A percentile compares a stretch with the other conserved stretches of the same genome.
phyloP scores from a whole-genome alignment of 1,140 invertebrate species.

The Calliopsis andreniformis region DNA sequence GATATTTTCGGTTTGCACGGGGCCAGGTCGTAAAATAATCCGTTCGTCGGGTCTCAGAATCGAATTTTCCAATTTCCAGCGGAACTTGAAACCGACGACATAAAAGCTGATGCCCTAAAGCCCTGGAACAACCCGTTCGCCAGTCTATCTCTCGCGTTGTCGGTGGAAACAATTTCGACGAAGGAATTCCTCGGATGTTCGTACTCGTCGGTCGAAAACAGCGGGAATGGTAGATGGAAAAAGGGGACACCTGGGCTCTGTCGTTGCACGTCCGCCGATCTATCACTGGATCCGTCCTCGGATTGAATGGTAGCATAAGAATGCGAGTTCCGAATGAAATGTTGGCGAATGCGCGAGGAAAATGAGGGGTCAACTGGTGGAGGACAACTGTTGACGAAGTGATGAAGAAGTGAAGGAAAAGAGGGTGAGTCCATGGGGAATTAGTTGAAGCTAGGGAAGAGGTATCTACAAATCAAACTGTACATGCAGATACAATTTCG shows the following conservation, averaged over 20 bases:
- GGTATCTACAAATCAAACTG: too few relatives aligned
- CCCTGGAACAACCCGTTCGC: constrained; percentile 16
- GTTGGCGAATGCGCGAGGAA: too few relatives aligned
- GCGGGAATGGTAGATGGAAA: not conserved
- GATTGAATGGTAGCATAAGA: too few relatives aligned
- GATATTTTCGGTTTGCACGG: not conserved
- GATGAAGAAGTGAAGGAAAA: too few relatives aligned
- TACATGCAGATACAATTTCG: too few relatives aligned
- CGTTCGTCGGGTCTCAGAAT: not conserved
- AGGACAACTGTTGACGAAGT: too few relatives aligned
- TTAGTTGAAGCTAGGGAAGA: too few relatives aligned
- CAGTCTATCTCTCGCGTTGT: constrained; percentile 4
- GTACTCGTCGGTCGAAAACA: not conserved
- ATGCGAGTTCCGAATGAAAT: too few relatives aligned
- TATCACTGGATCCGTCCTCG: not conserved
- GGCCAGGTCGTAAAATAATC: not conserved
- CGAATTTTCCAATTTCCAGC: constrained; percentile 33
- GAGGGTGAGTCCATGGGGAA: too few relatives aligned
- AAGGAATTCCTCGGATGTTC: not conserved
- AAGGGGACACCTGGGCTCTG: constrained; percentile 38
- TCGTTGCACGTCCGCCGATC: constrained; percentile 37
- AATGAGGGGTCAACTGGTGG: too few relatives aligned
- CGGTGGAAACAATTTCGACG: constrained; percentile 28
- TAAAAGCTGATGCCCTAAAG: constrained; percentile 17
- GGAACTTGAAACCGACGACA: constrained; percentile 22